Percentiles rank a stretch among this genome's conserved stretches.
Conservation (phyloP, 2,113 vertebrate species). For the Actenoides hombroni region DNA sequence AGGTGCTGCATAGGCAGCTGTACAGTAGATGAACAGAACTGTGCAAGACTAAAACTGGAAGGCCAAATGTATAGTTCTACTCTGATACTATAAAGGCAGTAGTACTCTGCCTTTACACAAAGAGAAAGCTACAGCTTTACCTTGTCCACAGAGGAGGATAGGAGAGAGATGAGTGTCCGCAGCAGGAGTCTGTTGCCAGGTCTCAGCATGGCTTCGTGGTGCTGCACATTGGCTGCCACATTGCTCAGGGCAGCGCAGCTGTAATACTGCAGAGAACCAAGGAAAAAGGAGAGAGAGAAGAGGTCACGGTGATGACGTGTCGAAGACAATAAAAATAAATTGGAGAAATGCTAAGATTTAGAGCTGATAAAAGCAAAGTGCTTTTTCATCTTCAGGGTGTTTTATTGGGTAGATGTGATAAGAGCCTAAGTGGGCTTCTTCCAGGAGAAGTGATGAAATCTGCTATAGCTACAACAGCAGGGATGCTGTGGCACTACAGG, state of each 20-base stretch:
- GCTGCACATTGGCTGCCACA: constrained; percentile 64
- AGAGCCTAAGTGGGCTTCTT: background rate
- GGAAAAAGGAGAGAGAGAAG: background rate
- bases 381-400: background rate
- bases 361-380: background rate
- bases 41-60: background rate
- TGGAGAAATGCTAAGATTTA: background rate
- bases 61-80: background rate
- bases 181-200: constrained; percentile 69
- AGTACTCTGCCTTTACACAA: background rate
- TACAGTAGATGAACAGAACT: background rate
- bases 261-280: constrained; percentile 72
- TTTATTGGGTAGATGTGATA: background rate
- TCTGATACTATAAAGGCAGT: background rate
- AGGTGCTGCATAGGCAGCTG: background rate
- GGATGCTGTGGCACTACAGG: background rate
- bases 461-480: background rate
- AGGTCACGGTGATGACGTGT: background rate
- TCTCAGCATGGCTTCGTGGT: constrained; percentile 73
- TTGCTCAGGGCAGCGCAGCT: constrained; percentile 82
- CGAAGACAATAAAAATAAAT: background rate
- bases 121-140: constrained; percentile 52
- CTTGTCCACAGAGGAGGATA: constrained; percentile 79
- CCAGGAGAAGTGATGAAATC: background rate
- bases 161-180: constrained; percentile 74